These are phyloP conservation scores for Idaea straminata DNA, from an alignment of 2,888 invertebrate genomes.

Conservation along the genomic window DNA sequence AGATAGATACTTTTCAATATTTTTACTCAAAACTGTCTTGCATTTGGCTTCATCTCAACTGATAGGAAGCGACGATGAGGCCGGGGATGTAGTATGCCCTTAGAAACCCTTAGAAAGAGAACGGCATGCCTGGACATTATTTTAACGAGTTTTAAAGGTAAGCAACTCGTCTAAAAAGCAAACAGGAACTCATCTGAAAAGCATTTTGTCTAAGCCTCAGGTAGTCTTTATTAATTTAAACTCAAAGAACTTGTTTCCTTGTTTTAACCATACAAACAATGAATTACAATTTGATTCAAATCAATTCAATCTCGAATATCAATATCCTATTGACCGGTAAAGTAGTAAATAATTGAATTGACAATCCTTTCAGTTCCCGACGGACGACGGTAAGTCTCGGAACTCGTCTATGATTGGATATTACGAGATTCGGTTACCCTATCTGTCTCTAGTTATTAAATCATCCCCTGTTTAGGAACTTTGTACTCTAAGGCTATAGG, in stretches of 20 bases:
- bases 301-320: background rate
- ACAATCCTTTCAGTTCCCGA: slow-evolving; percentile 41
- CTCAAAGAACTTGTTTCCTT: background rate
- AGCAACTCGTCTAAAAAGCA: too few species aligned
- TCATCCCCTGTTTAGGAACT: slow-evolving; percentile 39
- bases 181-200: too few species aligned
- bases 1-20: too few species aligned
- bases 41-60: too few species aligned
- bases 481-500: slow-evolving; percentile 7
- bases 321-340: slow-evolving; percentile 1
- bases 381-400: slow-evolving; percentile 36
- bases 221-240: too few species aligned
- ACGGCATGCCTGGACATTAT: too few species aligned
- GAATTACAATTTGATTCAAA: background rate
- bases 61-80: too few species aligned
- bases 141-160: too few species aligned
- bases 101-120: too few species aligned
- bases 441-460: slow-evolving; percentile 50
- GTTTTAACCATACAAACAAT: background rate
- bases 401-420: slow-evolving; percentile 60
- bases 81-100: too few species aligned
- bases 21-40: too few species aligned
- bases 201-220: too few species aligned
- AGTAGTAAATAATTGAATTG: slow-evolving; percentile 20
- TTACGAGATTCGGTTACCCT: slow-evolving; percentile 62